Base-by-base conservation (phyloP, 2,797 vertebrate genomes). In the Typhlichthys eigenmanni region DNA sequence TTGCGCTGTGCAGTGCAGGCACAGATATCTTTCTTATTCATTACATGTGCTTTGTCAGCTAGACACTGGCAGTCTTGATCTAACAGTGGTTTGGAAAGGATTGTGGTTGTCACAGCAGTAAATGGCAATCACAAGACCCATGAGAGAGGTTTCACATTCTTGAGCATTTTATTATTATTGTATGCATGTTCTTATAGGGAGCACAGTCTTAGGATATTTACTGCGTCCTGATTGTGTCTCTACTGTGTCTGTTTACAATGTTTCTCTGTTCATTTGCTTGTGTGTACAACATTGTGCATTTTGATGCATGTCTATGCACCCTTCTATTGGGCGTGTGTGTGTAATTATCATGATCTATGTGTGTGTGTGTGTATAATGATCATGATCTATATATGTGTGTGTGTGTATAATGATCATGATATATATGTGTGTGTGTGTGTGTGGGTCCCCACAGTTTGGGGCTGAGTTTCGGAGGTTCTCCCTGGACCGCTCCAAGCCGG, bases 391-490 rank as follows among this genome's bases (percentile, higher is more conserved):
- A 9, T 58, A 0, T 58, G 14, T 69, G 47, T 17, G 49, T 64
- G 13, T 47, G 1, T 63, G n/a, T 54, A 11, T 70, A 17, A 29
- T 56, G 55, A 3, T 49, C 29, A 47, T 5, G 13, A 10, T 64
- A 13, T 14, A 13, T 62, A 6, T 58, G 0, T 58, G 14, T 69
- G 6, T 47, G 16, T 59, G 34, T 75, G 0, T 54, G 17, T 14
- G 29, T 10, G 61, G 45, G 19, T 55, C 38, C 1, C 71, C 34
- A 47, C 82, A 99, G 97, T 99, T 99, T 79, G 97, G 96, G 80
- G 97, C 97, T 49, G 97, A 99, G 88, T 99, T 98, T 76, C 95
- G 97, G 47, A 94, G 97, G 1, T 99, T 99, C 91, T 98, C 96
- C 14, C 86, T 99, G 91, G 96, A 99, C 82, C 94, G 95, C 49